These are phyloP conservation scores for Aspidiotus destructor DNA, from an alignment of 2,888 invertebrate genomes.

Conservation along the genomic window DNA sequence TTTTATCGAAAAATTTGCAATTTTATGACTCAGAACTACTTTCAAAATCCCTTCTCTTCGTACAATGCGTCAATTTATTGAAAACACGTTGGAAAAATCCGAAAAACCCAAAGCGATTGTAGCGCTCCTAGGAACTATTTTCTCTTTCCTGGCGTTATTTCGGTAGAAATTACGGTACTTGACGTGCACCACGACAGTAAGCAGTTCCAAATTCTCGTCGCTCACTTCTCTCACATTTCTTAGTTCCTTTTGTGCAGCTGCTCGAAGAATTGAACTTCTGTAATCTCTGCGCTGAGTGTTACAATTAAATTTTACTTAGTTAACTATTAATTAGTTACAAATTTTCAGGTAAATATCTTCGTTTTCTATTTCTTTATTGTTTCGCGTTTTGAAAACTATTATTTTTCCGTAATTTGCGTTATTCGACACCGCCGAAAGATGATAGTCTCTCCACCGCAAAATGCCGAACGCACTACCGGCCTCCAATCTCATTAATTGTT, in stretches of 20 bases:
- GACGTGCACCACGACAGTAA: constrained; percentile 9
- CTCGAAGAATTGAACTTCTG: constrained; percentile 16
- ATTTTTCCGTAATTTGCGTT: not conserved
- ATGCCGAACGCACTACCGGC: not conserved
- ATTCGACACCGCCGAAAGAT: not conserved
- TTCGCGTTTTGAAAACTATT: not conserved
- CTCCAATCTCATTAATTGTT: not conserved
- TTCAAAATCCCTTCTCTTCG: too few relatives aligned
- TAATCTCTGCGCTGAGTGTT: not conserved
- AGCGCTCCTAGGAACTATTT: too few relatives aligned
- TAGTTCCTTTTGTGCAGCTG: constrained; percentile 5
- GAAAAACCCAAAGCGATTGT: too few relatives aligned
- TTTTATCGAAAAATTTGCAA: too few relatives aligned
- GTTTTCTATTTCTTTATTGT: not conserved
- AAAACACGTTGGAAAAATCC: too few relatives aligned
- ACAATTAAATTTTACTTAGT: not conserved
- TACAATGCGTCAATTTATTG: too few relatives aligned
- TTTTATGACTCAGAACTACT: too few relatives aligned
- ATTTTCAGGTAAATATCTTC: constrained; percentile 16
- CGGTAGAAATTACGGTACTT: too few relatives aligned
- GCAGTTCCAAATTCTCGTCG: constrained; percentile 21
- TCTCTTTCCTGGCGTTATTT: too few relatives aligned
- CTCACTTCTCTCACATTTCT: constrained; percentile 23
- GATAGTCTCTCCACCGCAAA: too few relatives aligned
- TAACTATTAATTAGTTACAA: not conserved